phyloP scores from a whole-genome alignment of 2,797 vertebrate species.

The Rhinatrema bivittatum region DNA sequence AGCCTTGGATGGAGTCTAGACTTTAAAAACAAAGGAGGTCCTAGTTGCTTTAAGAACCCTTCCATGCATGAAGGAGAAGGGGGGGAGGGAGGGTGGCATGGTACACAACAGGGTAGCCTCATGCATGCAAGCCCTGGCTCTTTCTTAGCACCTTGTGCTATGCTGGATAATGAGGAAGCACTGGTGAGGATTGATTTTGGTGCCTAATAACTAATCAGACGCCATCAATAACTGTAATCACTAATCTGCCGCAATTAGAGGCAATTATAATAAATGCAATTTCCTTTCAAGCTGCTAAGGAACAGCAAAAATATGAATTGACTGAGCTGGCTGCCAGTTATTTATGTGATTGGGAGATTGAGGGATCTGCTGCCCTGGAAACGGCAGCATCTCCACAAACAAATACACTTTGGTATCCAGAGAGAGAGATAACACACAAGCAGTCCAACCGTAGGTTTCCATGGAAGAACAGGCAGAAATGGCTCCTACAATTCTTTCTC shows the following conservation, averaged over 20 bases:
- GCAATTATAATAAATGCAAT: slow-evolving; percentile 79
- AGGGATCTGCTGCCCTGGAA: slow-evolving; percentile 27
- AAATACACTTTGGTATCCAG: too few relatives aligned
- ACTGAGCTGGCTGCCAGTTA: slow-evolving; percentile 57
- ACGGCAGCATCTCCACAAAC: too few relatives aligned
- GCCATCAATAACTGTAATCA: slow-evolving; percentile 77
- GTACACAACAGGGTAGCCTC: neutral
- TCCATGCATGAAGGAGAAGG: neutral
- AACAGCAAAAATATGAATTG: slow-evolving; percentile 71
- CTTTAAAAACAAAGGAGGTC: too few relatives aligned
- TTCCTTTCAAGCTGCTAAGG: slow-evolving; percentile 65
- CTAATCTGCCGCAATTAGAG: slow-evolving; percentile 75
- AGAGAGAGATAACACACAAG: too few relatives aligned
- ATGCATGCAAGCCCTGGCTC: too few relatives aligned
- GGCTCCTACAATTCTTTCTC: too few relatives aligned
- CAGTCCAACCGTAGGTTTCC: too few relatives aligned
- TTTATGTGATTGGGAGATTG: slow-evolving; percentile 51
- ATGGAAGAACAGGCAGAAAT: too few relatives aligned
- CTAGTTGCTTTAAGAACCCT: too few relatives aligned
- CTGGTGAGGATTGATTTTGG: slow-evolving; percentile 63
- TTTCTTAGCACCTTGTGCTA: too few relatives aligned
- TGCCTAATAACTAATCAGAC: slow-evolving; percentile 73
- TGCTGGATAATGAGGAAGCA: slow-evolving; percentile 53
- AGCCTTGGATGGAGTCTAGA: too few relatives aligned
- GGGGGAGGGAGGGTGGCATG: neutral